These are phyloP conservation scores for Dryobates pubescens DNA, from an alignment of 2,797 vertebrate genomes.

Conservation along the genomic window DNA sequence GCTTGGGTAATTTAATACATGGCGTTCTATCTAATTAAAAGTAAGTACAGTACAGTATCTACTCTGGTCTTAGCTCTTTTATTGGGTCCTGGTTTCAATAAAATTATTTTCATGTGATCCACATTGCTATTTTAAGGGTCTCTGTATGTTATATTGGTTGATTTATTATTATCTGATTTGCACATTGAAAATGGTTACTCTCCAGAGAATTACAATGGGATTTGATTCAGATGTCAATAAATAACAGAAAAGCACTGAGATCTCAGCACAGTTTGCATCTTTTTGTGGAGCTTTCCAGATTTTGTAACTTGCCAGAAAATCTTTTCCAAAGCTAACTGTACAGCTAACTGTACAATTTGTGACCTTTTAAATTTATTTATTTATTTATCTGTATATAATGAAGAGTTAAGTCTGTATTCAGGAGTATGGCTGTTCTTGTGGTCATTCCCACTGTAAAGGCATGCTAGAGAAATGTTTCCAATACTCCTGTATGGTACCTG, in stretches of 20 bases:
- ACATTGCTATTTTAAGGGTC: slow-evolving; percentile 40
- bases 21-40: slow-evolving; percentile 38
- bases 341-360: not conserved
- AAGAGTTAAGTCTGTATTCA: not conserved
- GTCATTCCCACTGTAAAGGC: not conserved
- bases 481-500: not conserved
- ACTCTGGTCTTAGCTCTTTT: slow-evolving; percentile 4
- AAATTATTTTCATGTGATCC: slow-evolving; percentile 44
- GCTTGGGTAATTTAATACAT: slow-evolving; percentile 27
- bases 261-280: slow-evolving; percentile 27
- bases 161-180: slow-evolving; percentile 71
- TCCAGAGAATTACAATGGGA: slow-evolving; percentile 33
- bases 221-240: slow-evolving; percentile 63
- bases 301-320: slow-evolving; percentile 26
- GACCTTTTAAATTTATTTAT: too few relatives aligned
- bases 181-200: slow-evolving; percentile 52
- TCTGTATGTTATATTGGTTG: slow-evolving; percentile 4
- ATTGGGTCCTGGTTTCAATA: slow-evolving; percentile 16
- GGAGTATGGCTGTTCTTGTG: not conserved
- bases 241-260: slow-evolving; percentile 52
- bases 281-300: not conserved
- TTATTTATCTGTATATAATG: not conserved
- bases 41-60: not conserved
- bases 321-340: slow-evolving; percentile 10
- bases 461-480: not conserved